Evolutionary conservation across 2,888 invertebrate genomes (phyloP).

Genomic region (Platycheirus albimanus): DNA sequence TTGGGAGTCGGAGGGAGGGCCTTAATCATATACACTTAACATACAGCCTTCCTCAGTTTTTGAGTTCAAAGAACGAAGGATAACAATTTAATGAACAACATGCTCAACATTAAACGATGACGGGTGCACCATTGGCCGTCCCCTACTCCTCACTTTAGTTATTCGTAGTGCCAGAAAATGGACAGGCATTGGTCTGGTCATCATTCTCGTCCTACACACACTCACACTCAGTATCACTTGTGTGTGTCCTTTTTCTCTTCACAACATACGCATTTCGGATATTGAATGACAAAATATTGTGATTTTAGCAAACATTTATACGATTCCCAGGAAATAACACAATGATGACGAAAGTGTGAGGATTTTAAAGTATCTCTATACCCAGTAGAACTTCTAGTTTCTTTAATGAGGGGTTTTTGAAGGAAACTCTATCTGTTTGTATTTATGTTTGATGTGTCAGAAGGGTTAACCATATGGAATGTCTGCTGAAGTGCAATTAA

Average conservation of each 20-base stretch:
- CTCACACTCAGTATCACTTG: not conserved
- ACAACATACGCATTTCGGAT: not conserved
- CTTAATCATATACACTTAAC: not conserved
- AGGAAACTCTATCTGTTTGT: not conserved
- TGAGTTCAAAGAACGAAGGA: conserved; percentile 14
- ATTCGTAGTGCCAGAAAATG: conserved; percentile 52
- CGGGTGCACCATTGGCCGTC: conserved; percentile 17
- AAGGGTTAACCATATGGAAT: conserved; percentile 64
- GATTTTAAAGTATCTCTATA: conserved; percentile 13
- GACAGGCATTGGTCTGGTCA: not conserved
- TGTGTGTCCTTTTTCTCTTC: conserved; percentile 39
- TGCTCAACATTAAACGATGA: conserved; percentile 2
- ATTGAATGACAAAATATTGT: conserved; percentile 32
- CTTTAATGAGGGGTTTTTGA: conserved; percentile 39
- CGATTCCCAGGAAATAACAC: conserved; percentile 13
- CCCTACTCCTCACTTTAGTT: too few species aligned
- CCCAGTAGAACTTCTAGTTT: conserved; percentile 61
- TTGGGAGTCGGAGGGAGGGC: conserved; percentile 50
- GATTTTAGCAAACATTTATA: conserved; percentile 57
- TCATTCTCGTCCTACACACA: not conserved
- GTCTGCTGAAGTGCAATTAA: conserved; percentile 71
- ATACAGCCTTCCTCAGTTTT: not conserved
- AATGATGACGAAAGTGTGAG: not conserved
- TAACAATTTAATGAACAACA: conserved; percentile 38
- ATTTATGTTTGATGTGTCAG: conserved; percentile 2